These are phyloP conservation scores for Malurus melanocephalus DNA, from an alignment of 2,113 vertebrate genomes.

Conservation along the genomic window DNA sequence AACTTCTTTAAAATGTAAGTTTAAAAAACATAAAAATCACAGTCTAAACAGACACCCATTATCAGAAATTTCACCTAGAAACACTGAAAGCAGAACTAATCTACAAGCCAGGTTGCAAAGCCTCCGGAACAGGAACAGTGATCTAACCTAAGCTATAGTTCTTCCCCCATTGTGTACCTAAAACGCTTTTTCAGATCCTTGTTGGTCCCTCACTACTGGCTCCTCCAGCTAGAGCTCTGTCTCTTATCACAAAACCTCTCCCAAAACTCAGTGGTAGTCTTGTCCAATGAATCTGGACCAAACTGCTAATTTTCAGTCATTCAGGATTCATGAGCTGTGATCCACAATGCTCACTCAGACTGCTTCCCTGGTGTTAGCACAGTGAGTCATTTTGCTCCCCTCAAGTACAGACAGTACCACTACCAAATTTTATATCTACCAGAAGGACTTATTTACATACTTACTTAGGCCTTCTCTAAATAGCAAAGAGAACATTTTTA, in stretches of 20 bases:
- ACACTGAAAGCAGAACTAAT: background rate
- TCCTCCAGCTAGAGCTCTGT: background rate
- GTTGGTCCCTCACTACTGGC: background rate
- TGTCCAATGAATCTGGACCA: background rate
- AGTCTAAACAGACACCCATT: background rate
- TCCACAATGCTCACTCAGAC: background rate
- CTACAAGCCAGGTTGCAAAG: background rate
- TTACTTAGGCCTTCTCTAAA: background rate
- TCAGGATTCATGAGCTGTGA: background rate
- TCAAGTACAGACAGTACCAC: background rate
- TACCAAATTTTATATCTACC: background rate
- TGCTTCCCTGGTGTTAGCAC: background rate
- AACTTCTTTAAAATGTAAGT: background rate
- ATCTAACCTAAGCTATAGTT: background rate
- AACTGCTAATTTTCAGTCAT: background rate
- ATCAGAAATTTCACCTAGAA: background rate
- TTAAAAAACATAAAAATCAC: background rate
- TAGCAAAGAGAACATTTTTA: slow-evolving; percentile 10
- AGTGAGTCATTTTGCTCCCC: background rate
- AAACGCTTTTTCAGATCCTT: background rate
- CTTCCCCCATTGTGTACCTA: fast-evolving
- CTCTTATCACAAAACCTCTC: background rate
- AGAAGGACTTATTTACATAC: background rate
- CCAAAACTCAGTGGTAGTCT: background rate
- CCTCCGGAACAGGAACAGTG: background rate